These are phyloP conservation scores for Danio jaintianensis DNA, from an alignment of 2,797 vertebrate species.

Conservation along the genomic window DNA sequence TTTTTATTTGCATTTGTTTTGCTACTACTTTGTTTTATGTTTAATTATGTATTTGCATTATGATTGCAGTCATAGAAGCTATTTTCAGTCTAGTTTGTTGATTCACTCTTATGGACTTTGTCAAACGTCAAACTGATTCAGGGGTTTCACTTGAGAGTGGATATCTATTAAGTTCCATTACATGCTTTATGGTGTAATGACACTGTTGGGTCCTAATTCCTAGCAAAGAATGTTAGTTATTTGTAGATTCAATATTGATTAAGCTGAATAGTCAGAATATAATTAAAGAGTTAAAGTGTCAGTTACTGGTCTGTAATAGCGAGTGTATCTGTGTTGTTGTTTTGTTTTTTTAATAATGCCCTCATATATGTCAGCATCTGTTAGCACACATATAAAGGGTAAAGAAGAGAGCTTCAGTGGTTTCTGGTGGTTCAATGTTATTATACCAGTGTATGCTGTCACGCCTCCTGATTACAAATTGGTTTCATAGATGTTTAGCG, in stretches of 20 bases:
- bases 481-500: conserved; percentile 80
- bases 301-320: not conserved
- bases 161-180: not conserved
- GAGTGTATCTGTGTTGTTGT: not conserved
- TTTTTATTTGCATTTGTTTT: not conserved
- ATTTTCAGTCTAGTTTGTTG: not conserved
- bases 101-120: not conserved
- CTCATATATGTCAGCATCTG: conserved; percentile 30
- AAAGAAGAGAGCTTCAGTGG: conserved; percentile 37
- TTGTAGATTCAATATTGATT: not conserved
- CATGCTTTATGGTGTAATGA: not conserved
- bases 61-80: not conserved
- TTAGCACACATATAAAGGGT: conserved; percentile 26
- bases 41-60: not conserved
- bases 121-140: not conserved
- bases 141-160: not conserved
- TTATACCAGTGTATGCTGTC: conserved; percentile 65
- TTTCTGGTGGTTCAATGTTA: conserved; percentile 53
- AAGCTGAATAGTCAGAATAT: not conserved
- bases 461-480: conserved; percentile 72
- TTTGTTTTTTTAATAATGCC: not conserved
- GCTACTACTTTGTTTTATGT: not conserved
- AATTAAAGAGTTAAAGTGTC: not conserved
- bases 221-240: not conserved
- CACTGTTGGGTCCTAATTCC: not conserved